Evolutionary conservation across 2,797 vertebrate genomes (phyloP).

Genomic region (Poecilia wingei): DNA sequence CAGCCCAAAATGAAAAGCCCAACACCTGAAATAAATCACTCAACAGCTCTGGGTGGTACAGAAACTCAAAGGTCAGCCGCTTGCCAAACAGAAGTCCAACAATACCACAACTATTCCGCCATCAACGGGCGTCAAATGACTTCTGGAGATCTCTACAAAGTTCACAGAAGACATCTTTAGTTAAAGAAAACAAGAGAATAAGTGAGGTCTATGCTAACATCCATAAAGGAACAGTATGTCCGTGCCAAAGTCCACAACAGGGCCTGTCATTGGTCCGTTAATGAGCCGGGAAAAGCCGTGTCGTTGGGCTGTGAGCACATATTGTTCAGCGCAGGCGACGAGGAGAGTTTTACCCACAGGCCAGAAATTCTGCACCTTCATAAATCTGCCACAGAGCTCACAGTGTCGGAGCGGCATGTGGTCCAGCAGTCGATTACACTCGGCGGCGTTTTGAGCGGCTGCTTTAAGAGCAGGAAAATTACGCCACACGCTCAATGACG

Average conservation of each 20-base stretch:
- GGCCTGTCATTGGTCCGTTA: constrained; percentile 3
- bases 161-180: background rate
- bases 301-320: constrained; percentile 18
- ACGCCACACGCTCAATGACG: constrained; percentile 18
- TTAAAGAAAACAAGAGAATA: constrained; percentile 1
- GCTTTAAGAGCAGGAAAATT: constrained; percentile 29
- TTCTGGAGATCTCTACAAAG: background rate
- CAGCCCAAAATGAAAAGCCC: background rate
- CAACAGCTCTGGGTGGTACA: background rate
- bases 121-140: background rate
- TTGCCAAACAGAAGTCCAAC: background rate
- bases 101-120: background rate
- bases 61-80: background rate
- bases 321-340: constrained; percentile 33
- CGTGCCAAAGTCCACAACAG: background rate
- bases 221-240: background rate
- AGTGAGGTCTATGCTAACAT: background rate
- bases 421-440: constrained; percentile 25
- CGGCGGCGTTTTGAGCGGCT: constrained; percentile 25
- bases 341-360: constrained; percentile 35
- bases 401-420: constrained; percentile 37
- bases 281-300: constrained; percentile 2
- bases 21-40: background rate
- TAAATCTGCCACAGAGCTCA: constrained; percentile 61
- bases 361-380: constrained; percentile 55